phyloP scores from a whole-genome alignment of 2,797 vertebrate genomes.

The Pterois miles region DNA sequence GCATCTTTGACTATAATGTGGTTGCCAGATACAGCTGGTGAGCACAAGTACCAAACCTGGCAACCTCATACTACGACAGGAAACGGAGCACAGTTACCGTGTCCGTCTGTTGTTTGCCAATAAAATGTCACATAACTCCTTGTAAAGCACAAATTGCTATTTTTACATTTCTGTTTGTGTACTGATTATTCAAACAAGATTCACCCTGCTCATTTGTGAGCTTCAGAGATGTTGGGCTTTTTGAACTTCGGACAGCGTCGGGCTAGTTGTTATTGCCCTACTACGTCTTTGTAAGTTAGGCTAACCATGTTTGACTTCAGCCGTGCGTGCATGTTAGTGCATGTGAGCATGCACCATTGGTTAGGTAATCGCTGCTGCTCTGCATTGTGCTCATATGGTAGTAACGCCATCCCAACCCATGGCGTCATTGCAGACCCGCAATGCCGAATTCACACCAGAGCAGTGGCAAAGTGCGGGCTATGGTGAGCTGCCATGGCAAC shows the following conservation, averaged over 20 bases:
- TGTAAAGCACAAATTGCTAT: not conserved
- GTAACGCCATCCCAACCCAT: not conserved
- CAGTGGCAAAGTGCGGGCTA: too few species aligned
- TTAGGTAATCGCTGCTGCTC: not conserved
- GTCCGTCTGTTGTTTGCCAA: not conserved
- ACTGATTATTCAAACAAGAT: not conserved
- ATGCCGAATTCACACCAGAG: too few species aligned
- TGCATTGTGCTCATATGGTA: too few species aligned
- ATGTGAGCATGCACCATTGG: too few species aligned
- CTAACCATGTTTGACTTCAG: not conserved
- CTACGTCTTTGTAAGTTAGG: not conserved
- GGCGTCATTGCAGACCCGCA: too few species aligned
- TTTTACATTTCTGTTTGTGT: not conserved
- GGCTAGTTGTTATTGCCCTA: not conserved
- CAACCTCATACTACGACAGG: not conserved
- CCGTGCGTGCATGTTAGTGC: too few species aligned
- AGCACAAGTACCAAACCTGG: not conserved
- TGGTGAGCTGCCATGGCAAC: too few species aligned
- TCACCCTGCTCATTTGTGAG: not conserved
- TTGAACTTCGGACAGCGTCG: not conserved
- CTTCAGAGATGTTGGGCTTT: not conserved
- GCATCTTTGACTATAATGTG: not conserved
- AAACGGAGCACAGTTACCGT: not conserved
- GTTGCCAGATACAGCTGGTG: not conserved
- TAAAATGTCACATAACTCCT: not conserved